phyloP scores from a whole-genome alignment of 2,888 invertebrate species.

The Cryptocheilus praepositus region DNA sequence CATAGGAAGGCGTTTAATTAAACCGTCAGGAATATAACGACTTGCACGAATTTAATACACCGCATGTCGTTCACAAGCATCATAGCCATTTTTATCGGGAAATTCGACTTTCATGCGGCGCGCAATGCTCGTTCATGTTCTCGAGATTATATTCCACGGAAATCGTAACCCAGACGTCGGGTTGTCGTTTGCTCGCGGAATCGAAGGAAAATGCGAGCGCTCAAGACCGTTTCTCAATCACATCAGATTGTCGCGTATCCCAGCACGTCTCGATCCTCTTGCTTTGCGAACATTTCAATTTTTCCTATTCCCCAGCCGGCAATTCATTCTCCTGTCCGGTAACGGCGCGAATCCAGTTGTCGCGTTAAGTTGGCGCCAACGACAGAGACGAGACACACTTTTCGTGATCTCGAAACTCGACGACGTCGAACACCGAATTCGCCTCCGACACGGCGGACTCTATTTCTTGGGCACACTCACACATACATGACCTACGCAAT shows the following conservation, averaged over 20 bases:
- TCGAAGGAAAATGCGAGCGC: conserved; percentile 15
- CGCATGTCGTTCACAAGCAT: too few species aligned
- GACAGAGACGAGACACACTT: neutral
- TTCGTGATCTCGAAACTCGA: conserved; percentile 4
- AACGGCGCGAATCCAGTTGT: neutral
- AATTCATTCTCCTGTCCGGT: conserved; percentile 20
- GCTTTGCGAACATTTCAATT: conserved; percentile 42
- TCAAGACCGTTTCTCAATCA: conserved; percentile 31
- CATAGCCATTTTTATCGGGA: too few species aligned
- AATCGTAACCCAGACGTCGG: too few species aligned
- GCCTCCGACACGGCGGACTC: neutral
- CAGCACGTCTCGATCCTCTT: conserved; percentile 21
- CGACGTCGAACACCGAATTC: neutral
- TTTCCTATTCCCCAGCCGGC: conserved; percentile 38
- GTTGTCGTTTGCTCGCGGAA: neutral
- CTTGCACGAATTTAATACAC: too few species aligned
- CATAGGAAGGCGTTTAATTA: too few species aligned
- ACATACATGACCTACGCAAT: neutral
- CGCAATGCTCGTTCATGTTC: neutral
- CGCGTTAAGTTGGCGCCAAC: neutral
- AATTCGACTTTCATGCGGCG: too few species aligned
- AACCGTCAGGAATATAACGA: too few species aligned
- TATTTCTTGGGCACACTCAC: too few species aligned
- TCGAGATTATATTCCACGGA: neutral
- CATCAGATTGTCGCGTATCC: conserved; percentile 9